Evolutionary conservation across 2,888 invertebrate species (phyloP).

Genomic region (Teleiodes luculella): DNA sequence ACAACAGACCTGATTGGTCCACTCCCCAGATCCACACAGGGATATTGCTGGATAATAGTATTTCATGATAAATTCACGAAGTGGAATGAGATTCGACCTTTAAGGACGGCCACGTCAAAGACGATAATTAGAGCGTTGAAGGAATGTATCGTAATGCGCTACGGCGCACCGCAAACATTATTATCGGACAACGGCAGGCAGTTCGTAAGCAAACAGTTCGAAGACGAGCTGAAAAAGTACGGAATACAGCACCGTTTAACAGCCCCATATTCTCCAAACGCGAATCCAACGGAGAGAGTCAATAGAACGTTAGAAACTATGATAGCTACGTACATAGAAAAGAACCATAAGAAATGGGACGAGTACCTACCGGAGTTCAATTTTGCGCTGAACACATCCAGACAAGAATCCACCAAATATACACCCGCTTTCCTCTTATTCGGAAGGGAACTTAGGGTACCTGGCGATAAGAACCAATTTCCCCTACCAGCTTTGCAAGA

Average conservation of each 20-base stretch:
- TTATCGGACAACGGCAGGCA: too few relatives aligned
- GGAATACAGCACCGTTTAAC: neutral
- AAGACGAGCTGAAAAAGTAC: neutral
- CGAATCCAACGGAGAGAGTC: neutral
- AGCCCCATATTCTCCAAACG: neutral
- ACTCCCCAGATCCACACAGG: too few relatives aligned
- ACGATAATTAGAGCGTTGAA: neutral
- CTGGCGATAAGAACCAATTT: constrained; percentile 1
- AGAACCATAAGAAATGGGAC: constrained; percentile 32
- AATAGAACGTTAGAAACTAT: constrained; percentile 29
- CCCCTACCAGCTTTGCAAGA: neutral
- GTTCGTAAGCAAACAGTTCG: too few relatives aligned
- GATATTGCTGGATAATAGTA: too few relatives aligned
- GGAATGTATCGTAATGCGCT: too few relatives aligned
- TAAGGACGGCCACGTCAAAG: neutral
- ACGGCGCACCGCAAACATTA: too few relatives aligned
- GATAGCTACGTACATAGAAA: constrained; percentile 32
- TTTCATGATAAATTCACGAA: too few relatives aligned
- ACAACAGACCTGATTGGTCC: neutral
- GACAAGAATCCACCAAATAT: constrained; percentile 23
- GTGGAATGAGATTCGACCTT: neutral
- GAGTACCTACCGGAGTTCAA: constrained; percentile 21
- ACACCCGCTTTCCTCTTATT: constrained; percentile 28
- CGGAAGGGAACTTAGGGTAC: constrained; percentile 19
- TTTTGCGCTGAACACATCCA: constrained; percentile 28